These are phyloP conservation scores for Pogonognathellus flavescens DNA, from an alignment of 1,140 invertebrate species.

Conservation along the genomic window DNA sequence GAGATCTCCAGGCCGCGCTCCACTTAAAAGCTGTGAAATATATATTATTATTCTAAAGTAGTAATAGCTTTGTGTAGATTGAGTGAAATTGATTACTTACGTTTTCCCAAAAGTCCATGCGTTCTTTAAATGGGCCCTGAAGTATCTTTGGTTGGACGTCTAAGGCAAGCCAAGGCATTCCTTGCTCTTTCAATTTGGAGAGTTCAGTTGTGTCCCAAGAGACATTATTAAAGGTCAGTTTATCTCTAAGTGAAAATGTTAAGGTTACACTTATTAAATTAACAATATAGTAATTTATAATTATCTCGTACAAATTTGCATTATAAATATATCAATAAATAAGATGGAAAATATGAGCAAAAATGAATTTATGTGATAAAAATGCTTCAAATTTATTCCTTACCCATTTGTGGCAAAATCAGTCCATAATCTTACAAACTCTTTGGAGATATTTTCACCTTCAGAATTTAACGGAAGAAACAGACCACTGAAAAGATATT, in stretches of 20 bases:
- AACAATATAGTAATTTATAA: too few relatives aligned
- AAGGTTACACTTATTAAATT: too few relatives aligned
- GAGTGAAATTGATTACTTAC: too few relatives aligned
- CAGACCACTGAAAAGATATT: neutral
- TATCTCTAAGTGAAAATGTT: neutral
- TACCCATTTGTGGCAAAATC: neutral
- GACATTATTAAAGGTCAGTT: neutral
- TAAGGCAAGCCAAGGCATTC: neutral
- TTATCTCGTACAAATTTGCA: too few relatives aligned
- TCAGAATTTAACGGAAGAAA: neutral
- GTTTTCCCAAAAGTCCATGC: constrained; percentile 2
- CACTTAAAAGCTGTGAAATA: too few relatives aligned
- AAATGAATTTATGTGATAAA: too few relatives aligned
- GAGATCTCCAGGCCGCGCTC: too few relatives aligned
- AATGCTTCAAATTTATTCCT: too few relatives aligned
- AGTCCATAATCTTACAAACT: neutral
- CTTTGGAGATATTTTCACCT: neutral
- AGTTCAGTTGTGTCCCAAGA: neutral
- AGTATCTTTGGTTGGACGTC: neutral
- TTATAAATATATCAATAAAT: too few relatives aligned
- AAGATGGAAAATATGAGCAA: too few relatives aligned
- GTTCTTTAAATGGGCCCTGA: neutral
- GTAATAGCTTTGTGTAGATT: too few relatives aligned
- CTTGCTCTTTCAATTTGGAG: neutral
- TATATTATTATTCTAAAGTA: too few relatives aligned